phyloP scores from a whole-genome alignment of 2,113 vertebrate species.

The Lamprotornis superbus region DNA sequence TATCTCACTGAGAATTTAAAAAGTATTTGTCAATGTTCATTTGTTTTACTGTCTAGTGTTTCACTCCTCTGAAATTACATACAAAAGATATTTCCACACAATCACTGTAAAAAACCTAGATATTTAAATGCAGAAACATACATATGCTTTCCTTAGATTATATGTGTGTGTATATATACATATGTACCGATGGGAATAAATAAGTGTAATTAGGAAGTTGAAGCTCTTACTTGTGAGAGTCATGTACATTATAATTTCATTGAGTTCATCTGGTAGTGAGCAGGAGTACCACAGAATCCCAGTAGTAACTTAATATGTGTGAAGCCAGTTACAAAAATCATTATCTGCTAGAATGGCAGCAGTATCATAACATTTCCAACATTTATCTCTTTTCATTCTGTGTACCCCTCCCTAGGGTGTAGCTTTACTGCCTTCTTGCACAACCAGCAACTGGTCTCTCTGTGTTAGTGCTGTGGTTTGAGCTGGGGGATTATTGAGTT shows the following conservation, averaged over 20 bases:
- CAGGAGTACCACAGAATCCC: not conserved
- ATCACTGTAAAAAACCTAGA: rapidly evolving
- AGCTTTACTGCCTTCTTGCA: not conserved
- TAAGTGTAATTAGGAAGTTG: not conserved
- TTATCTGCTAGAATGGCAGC: not conserved
- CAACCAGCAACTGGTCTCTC: not conserved
- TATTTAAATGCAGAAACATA: not conserved
- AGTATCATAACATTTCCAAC: not conserved
- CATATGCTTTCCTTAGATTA: not conserved
- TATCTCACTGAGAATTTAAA: not conserved
- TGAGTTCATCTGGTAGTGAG: not conserved
- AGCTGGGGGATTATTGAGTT: not conserved
- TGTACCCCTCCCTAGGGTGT: no score
- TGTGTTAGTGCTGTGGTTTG: not conserved
- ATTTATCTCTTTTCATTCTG: not conserved
- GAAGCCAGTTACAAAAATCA: not conserved
- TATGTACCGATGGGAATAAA: not conserved
- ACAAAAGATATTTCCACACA: not conserved
- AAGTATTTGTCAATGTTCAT: not conserved
- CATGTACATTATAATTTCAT: not conserved
- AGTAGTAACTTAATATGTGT: not conserved
- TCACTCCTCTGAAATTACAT: not conserved
- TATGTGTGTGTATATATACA: not conserved
- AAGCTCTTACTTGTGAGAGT: not conserved
- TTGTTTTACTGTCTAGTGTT: not conserved